Evolutionary conservation across 2,888 invertebrate species (phyloP).

Genomic region (Eilema griseolum): DNA sequence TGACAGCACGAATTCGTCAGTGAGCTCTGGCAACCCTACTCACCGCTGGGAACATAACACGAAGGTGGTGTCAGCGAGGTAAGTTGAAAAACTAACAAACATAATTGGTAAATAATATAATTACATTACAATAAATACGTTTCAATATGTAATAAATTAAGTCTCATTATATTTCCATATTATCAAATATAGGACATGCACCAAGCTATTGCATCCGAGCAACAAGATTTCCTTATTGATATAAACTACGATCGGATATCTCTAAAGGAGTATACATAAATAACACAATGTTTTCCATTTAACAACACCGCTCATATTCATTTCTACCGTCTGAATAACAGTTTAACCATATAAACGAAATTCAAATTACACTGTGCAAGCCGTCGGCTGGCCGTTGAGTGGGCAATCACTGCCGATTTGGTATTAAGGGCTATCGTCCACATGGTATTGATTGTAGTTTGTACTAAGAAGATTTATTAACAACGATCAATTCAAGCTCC

Average conservation of each 20-base stretch:
- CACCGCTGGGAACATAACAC: too few species aligned
- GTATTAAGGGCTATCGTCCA: constrained; percentile 50
- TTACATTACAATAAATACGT: neutral
- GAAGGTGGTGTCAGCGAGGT: too few species aligned
- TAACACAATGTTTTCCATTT: constrained; percentile 25
- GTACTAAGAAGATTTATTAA: constrained; percentile 18
- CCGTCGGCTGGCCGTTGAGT: constrained; percentile 59
- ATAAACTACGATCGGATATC: constrained; percentile 12
- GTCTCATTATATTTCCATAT: constrained; percentile 1
- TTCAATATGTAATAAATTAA: neutral
- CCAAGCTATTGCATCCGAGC: neutral
- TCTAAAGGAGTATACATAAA: constrained; percentile 14
- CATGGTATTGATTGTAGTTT: constrained; percentile 7
- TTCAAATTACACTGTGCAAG: constrained; percentile 68
- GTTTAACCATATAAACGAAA: constrained; percentile 68
- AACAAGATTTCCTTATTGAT: constrained; percentile 12
- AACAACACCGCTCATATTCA: constrained; percentile 33
- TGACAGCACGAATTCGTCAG: too few species aligned
- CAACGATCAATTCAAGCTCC: constrained; percentile 4
- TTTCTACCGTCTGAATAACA: constrained; percentile 52
- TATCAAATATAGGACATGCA: constrained; percentile 10
- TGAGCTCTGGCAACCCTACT: too few species aligned
- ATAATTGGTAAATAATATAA: neutral
- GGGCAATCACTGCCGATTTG: constrained; percentile 58
- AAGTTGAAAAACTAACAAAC: too few species aligned